A percentile compares a stretch with the other conserved stretches of the same genome.
Evolutionary conservation across 2,113 vertebrate genomes (phyloP).

Genomic region (Podarcis muralis): DNA sequence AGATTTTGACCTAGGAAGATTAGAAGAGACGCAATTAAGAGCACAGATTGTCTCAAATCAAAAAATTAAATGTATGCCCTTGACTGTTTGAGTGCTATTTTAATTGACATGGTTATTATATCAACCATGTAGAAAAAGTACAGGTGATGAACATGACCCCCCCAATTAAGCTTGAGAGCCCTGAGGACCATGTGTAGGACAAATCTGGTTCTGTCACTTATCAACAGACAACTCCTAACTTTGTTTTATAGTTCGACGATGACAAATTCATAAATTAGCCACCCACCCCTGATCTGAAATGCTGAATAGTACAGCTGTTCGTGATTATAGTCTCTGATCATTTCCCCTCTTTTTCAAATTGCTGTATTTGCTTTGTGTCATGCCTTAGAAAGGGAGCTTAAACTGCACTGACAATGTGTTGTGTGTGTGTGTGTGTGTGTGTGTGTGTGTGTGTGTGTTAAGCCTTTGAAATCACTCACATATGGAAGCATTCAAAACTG

Average conservation of each 20-base stretch:
- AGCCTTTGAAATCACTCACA: not conserved
- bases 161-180: not conserved
- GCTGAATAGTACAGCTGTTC: not conserved
- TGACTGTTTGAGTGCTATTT: not conserved
- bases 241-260: not conserved
- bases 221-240: not conserved
- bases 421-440: not conserved
- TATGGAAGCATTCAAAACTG: not conserved
- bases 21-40: no score
- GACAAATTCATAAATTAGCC: constrained; percentile 8
- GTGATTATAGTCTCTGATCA: not conserved
- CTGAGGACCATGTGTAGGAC: not conserved
- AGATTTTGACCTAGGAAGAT: not conserved
- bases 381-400: not conserved
- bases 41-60: no score
- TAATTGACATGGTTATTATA: not conserved
- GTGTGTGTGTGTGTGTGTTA: not conserved
- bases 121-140: not conserved
- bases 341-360: not conserved
- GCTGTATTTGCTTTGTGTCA: not conserved
- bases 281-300: not conserved
- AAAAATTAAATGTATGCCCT: not conserved
- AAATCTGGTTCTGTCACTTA: not conserved
- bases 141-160: not conserved
- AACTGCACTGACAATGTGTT: not conserved